Conservation (phyloP, 2,113 vertebrate genomes). For the Anthoscopus minutus region DNA sequence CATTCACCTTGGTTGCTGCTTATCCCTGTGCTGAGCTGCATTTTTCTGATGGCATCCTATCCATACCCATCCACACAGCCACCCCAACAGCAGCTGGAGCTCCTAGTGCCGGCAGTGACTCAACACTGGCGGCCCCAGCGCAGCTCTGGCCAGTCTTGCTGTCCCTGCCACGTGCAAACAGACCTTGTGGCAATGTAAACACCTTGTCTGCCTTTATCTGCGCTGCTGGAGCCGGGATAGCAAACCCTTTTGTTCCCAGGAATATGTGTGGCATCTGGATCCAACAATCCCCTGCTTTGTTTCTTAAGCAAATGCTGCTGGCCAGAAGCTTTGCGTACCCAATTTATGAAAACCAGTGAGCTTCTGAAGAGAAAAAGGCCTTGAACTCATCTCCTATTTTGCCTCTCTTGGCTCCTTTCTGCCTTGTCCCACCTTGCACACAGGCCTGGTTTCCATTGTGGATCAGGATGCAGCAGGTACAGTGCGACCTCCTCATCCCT, state of each 20-base stretch:
- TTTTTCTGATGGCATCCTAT: fast-evolving
- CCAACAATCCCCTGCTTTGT: not conserved
- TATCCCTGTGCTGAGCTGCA: fast-evolving
- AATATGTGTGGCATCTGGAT: not conserved
- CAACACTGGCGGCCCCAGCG: fast-evolving
- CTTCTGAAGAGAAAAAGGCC: not conserved
- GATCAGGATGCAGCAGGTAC: not conserved
- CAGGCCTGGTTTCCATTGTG: not conserved
- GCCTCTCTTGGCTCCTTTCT: not conserved
- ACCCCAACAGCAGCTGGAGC: not conserved
- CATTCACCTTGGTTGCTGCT: not conserved
- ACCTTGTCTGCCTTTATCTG: conserved; percentile 26
- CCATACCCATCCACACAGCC: fast-evolving
- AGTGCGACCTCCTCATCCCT: not conserved
- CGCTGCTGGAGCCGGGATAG: fast-evolving
- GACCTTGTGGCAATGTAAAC: conserved; percentile 6
- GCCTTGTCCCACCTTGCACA: not conserved
- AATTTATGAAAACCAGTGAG: not conserved
- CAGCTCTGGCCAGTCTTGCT: not conserved
- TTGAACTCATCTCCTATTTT: not conserved
- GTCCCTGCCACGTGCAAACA: not conserved
- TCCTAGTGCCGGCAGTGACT: fast-evolving
- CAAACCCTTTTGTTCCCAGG: not conserved
- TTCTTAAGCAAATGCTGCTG: not conserved
- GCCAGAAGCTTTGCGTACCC: fast-evolving